Evolutionary conservation across 2,113 vertebrate species (phyloP).

Genomic region (Pipra filicauda): DNA sequence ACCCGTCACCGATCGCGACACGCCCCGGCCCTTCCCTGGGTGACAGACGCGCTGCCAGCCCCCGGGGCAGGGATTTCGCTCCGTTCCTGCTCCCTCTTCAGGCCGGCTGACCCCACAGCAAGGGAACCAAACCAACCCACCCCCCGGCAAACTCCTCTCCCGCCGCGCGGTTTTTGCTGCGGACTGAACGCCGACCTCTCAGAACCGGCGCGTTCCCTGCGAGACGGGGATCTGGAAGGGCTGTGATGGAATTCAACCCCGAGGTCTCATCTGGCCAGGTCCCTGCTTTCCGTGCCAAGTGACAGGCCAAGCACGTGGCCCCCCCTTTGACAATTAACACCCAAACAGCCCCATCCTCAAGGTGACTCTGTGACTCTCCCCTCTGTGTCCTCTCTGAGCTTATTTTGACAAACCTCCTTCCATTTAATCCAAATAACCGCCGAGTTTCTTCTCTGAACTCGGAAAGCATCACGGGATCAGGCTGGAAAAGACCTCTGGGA

Average conservation of each 20-base stretch:
- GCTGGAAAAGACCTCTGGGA: neutral
- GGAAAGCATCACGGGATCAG: neutral
- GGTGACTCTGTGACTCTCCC: rapidly evolving
- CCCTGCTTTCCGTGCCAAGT: neutral
- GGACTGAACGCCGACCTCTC: rapidly evolving
- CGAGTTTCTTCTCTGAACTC: neutral
- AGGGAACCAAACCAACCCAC: rapidly evolving
- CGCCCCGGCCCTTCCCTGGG: neutral
- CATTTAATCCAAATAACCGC: neutral
- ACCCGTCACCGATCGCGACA: neutral
- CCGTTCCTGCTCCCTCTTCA: slow-evolving; percentile 49
- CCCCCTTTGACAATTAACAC: neutral
- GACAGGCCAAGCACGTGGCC: neutral
- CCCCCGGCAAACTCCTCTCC: rapidly evolving
- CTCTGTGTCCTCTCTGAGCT: rapidly evolving
- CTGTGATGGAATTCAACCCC: neutral
- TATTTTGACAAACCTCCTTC: neutral
- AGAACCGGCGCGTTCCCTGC: rapidly evolving
- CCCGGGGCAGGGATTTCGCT: neutral
- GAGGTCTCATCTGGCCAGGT: neutral
- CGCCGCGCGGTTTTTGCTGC: rapidly evolving
- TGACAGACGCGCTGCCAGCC: neutral
- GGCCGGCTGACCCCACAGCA: slow-evolving; percentile 27
- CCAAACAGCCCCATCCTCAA: neutral
- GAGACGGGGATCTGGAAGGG: neutral